Base-by-base conservation (phyloP, 2,113 vertebrate genomes). In the Lonchura striata region DNA sequence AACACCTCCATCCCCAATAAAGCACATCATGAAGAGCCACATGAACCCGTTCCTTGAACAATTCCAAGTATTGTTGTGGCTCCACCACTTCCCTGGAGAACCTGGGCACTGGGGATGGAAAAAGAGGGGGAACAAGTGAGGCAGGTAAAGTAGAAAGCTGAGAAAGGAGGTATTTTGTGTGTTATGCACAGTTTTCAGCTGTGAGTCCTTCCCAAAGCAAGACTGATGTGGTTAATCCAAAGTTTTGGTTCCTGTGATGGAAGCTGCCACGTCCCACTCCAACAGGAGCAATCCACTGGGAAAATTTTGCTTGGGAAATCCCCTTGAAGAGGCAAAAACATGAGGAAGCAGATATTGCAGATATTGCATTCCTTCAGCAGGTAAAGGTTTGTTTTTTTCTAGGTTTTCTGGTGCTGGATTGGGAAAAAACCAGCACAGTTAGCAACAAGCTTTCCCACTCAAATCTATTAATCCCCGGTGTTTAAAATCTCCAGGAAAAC, bases 81-180 rank as follows among this genome's bases (percentile, higher is more conserved):
- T 61, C 63, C 63, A 41, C 3, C 17, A 13, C 8, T 61, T 69
- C n/a, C 61, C 22, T 60, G 41, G 24, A 28, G 47, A 76, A 49
- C 44, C n/a, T 19, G 49, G 18, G 28, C 33, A 46, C 37, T 60
- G 53, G 12, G 22, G 6, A 39, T 28, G 18, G 28, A 28, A 69
- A 77, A 60, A n/a, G 18, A 27, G 11, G 5, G 28, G 7, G 0
- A 0, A 7, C 28, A 69, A 33, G 1, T 23, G 12, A 46, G 15
- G 10, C 15, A 46, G 22, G 5, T 19, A 11, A 53, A 39, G 6
- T 2, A 11, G 39, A 63, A 77, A 44, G 9, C 22, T 59, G 54
- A 68, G 17, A 37, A 86, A 15, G 9, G 23, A 60, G 4, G 4
- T 6, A 9, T 46, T 46, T 78, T 53, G 6, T 80, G 7, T 30